Base-by-base conservation (phyloP, 2,113 vertebrate species). In the Ariopsis seemanni region DNA sequence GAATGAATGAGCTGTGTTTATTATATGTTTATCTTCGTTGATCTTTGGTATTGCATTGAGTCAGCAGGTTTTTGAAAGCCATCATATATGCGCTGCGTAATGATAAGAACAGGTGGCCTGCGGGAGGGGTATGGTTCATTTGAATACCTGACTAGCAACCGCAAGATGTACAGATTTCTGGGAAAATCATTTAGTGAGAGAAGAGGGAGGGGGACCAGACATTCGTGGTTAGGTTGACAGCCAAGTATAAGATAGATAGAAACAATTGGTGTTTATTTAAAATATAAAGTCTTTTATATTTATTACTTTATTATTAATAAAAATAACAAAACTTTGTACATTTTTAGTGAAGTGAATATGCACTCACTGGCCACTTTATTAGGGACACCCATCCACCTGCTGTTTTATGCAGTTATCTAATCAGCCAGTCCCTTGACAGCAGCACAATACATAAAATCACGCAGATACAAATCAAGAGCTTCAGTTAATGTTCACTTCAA, bases 91-190 rank as follows among this genome's bases (percentile, higher is more conserved):
- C 63, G 77, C 71, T 79, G 62, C 7, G 50, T 85, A 58, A 17
- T 53, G 71, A 85, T 71, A 42, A 30, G 69, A 85, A 55, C 88
- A 87, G 86, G 85, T 95, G 97, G 95, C 96, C 96, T 96, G 95
- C 96, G 93, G 94, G 91, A 95, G 96, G 96, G 95, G 92, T 93
- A 79, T 92, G 94, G 93, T 91, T 91, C 90, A 98, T 99, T 99
- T 99, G 98, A 97, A 99, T 99, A 95, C 85, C 94, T 91, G 94
- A 93, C 94, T 90, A 94, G 94, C 95, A 94, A 91, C 92, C 89
- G 89, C 92, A 94, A 95, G 92, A 95, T 89, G 90, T 91, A 93
- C 92, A 86, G 84, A 93, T 93, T 97, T 98, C 97, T 97, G 97
- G 96, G 97, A 98, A 98, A 95, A 95, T 90, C 88, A 77, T 82